A percentile compares a stretch with the other conserved stretches of the same genome.
Evolutionary conservation across 37 sponge, comb jelly and placozoan species (phyloP).

Genomic region (Cliona cf. orientalis): DNA sequence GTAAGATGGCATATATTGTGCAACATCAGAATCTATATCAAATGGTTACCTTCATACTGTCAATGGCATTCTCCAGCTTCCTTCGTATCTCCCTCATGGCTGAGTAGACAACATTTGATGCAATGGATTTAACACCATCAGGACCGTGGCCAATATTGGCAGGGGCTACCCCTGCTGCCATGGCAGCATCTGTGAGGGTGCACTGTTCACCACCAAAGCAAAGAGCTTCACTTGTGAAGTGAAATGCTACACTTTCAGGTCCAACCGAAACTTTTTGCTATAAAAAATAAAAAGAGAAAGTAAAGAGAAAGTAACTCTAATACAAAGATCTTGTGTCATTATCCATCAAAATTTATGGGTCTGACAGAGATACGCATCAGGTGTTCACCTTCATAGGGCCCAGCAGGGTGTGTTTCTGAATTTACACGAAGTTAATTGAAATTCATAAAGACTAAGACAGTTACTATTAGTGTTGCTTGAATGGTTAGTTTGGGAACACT

Average conservation of each 20-base stretch:
- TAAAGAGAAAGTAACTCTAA: no score
- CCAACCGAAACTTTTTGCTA: slow-evolving; percentile 50
- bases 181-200: slow-evolving; percentile 84
- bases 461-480: no score
- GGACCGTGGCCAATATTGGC: background rate
- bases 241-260: slow-evolving; percentile 73
- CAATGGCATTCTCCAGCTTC: slow-evolving; percentile 66
- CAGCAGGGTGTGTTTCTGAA: no score
- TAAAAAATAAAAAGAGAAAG: background rate
- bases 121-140: slow-evolving; percentile 10
- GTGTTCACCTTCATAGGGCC: no score
- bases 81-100: slow-evolving; percentile 57
- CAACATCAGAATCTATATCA: no score
- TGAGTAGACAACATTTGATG: slow-evolving; percentile 30
- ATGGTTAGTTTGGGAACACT: no score
- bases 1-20: no score
- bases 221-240: slow-evolving; percentile 41
- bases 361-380: no score
- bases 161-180: slow-evolving; percentile 74
- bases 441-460: no score
- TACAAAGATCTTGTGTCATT: no score
- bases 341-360: no score
- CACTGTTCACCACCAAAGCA: slow-evolving; percentile 77
- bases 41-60: slow-evolving; percentile 72
- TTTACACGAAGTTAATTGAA: no score